A percentile compares a stretch with the other conserved stretches of the same genome.
phyloP scores from a whole-genome alignment of 2,113 vertebrate genomes.

The Anarrhichthys ocellatus region DNA sequence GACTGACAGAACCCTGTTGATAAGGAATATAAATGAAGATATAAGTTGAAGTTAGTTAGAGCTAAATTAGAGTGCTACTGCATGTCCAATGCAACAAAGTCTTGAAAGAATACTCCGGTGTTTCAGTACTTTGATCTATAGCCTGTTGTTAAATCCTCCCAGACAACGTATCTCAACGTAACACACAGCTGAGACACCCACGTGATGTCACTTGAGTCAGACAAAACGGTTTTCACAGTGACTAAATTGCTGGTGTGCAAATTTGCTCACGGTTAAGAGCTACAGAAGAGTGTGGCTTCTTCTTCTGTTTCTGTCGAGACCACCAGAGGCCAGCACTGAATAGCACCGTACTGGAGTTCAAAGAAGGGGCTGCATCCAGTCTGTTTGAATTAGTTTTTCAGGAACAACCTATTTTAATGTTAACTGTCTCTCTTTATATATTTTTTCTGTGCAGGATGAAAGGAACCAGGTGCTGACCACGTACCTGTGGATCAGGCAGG shows the following conservation, averaged over 20 bases:
- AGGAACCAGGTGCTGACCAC: slow-evolving; percentile 95
- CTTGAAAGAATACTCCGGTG: background rate
- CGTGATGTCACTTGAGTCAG: background rate
- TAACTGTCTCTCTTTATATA: background rate
- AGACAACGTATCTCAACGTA: background rate
- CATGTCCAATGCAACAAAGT: background rate
- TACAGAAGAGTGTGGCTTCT: background rate
- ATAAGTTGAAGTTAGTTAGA: no score
- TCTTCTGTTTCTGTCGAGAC: background rate
- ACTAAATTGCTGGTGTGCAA: background rate
- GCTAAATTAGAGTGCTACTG: background rate
- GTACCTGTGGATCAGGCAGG: slow-evolving; percentile 96
- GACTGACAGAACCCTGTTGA: no score
- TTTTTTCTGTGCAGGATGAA: slow-evolving; percentile 87
- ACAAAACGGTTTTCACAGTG: background rate
- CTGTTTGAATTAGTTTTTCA: background rate
- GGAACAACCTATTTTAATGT: background rate
- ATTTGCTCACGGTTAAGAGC: background rate
- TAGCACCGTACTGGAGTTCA: background rate
- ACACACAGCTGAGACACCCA: no score
- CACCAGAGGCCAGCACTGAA: slow-evolving; percentile 15
- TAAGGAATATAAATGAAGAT: no score
- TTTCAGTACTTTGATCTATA: background rate
- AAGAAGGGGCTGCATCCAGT: background rate
- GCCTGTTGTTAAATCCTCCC: no score